Conservation (phyloP, 2,113 vertebrate genomes). For the Excalfactoria chinensis region DNA sequence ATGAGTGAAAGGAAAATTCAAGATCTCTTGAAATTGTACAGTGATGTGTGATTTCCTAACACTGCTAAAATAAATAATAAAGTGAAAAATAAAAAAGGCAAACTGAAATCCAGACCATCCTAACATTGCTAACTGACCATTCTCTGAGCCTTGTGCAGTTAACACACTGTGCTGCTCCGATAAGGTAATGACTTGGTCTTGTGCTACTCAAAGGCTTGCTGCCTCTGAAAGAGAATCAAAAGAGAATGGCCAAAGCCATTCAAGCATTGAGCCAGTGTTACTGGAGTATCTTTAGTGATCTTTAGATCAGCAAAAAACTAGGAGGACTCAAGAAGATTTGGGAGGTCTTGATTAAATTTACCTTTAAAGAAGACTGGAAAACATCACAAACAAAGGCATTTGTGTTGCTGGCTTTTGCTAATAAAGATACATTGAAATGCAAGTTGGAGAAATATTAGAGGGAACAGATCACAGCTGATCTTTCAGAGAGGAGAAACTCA, state of each 20-base stretch:
- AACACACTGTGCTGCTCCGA: accelerated
- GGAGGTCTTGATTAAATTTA: neutral
- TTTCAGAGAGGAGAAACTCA: neutral
- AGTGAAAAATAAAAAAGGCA: neutral
- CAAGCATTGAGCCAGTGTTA: neutral
- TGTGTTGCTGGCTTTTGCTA: neutral
- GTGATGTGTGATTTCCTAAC: neutral
- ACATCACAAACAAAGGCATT: neutral
- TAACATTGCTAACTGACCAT: accelerated
- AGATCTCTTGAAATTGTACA: neutral
- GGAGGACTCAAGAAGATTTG: neutral
- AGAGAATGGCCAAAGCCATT: neutral
- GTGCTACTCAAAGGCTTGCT: neutral
- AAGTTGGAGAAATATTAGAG: neutral
- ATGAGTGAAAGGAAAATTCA: neutral
- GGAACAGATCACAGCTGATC: neutral
- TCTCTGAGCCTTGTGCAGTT: accelerated
- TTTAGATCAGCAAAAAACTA: neutral
- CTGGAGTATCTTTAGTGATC: neutral
- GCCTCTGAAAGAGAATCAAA: neutral
- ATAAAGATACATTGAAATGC: neutral
- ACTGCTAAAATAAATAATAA: neutral
- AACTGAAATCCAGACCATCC: neutral
- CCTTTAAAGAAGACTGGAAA: neutral
- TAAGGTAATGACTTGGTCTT: accelerated